Evolutionary conservation across 2,797 vertebrate genomes (phyloP).

Genomic region (Crenichthys baileyi): DNA sequence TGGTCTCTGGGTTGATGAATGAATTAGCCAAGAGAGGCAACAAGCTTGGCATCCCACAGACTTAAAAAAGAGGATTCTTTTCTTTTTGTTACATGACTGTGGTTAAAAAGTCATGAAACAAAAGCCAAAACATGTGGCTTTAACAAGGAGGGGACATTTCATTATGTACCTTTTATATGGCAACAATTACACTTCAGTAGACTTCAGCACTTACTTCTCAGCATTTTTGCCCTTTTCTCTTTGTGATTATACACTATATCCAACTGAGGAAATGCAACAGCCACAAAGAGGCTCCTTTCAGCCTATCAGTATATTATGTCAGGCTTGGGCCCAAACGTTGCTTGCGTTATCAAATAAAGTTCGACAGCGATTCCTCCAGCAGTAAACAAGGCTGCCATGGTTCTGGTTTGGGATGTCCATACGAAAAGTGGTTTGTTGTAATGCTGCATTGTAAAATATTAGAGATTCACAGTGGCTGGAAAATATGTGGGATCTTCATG

Average conservation of each 20-base stretch:
- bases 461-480: conserved; percentile 59
- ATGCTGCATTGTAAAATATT: conserved; percentile 44
- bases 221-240: neutral
- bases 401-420: conserved; percentile 43
- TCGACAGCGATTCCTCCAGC: conserved; percentile 21
- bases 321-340: conserved; percentile 20
- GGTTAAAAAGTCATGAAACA: conserved; percentile 36
- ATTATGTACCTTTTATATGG: conserved; percentile 40
- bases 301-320: conserved; percentile 32
- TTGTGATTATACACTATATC: conserved; percentile 38
- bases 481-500: conserved; percentile 59
- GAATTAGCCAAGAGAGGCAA: conserved; percentile 22
- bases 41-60: conserved; percentile 11
- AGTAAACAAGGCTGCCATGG: conserved; percentile 60
- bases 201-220: conserved; percentile 21
- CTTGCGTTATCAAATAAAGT: conserved; percentile 37
- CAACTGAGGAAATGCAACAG: conserved; percentile 30
- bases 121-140: conserved; percentile 27
- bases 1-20: neutral
- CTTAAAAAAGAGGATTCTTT: conserved; percentile 25
- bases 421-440: conserved; percentile 66
- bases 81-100: conserved; percentile 23
- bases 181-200: conserved; percentile 61
- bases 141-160: conserved; percentile 34
- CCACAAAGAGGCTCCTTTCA: conserved; percentile 33